phyloP scores from a whole-genome alignment of 1,140 invertebrate species.

The Drosophila hydei region DNA sequence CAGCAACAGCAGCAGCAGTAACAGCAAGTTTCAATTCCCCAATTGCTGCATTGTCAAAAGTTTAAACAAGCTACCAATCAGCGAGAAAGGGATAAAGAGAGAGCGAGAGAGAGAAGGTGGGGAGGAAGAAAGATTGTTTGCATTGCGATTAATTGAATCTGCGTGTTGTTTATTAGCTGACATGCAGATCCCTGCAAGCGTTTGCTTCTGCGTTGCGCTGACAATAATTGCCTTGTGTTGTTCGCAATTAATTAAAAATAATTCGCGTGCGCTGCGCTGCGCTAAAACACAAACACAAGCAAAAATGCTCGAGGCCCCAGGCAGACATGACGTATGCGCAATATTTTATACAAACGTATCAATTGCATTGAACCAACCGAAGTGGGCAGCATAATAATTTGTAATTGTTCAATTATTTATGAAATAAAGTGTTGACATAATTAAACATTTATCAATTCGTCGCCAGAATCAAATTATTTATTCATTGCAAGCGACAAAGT shows the following conservation, averaged over 20 bases:
- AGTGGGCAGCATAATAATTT: constrained; percentile 5
- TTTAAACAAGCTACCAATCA: constrained; percentile 40
- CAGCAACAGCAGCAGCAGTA: background rate
- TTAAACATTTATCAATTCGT: constrained; percentile 7
- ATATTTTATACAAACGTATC: background rate
- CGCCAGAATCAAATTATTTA: constrained; percentile 19
- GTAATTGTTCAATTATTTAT: constrained; percentile 12
- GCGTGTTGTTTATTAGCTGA: constrained; percentile 41
- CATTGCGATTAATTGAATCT: constrained; percentile 61
- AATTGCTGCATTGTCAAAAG: constrained; percentile 39
- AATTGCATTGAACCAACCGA: background rate
- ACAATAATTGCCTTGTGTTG: constrained; percentile 60
- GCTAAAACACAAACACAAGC: constrained; percentile 1
- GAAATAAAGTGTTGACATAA: background rate
- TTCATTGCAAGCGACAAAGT: constrained; percentile 36
- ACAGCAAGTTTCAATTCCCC: background rate
- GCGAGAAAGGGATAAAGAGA: background rate
- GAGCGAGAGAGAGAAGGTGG: background rate
- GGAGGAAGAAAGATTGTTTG: constrained; percentile 12
- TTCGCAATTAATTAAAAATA: constrained; percentile 67
- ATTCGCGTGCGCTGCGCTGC: constrained; percentile 18
- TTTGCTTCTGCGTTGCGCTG: background rate
- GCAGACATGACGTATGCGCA: constrained; percentile 14
- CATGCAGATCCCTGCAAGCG: background rate
- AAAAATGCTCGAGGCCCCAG: constrained; percentile 11